These are phyloP conservation scores for Eumerus sabulonum DNA, from an alignment of 2,888 invertebrate species.

Conservation along the genomic window DNA sequence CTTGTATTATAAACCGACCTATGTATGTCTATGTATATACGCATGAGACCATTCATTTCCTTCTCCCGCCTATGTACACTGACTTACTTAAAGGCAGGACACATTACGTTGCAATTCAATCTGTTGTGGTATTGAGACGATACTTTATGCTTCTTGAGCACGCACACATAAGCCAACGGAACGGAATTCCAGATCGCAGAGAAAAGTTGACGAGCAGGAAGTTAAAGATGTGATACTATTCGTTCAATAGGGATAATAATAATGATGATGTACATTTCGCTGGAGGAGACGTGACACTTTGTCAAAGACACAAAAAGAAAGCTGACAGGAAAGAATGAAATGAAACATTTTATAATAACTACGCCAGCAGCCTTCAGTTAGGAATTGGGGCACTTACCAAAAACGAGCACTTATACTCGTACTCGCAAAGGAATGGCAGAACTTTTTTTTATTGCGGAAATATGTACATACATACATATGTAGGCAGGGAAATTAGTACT, in stretches of 20 bases:
- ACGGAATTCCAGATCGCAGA: no score
- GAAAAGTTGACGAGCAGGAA: conserved; percentile 41
- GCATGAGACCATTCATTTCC: not conserved
- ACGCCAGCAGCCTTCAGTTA: conserved; percentile 32
- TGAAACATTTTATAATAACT: conserved; percentile 52
- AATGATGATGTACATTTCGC: conserved; percentile 39
- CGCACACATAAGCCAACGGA: conserved; percentile 50
- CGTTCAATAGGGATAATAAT: conserved; percentile 46
- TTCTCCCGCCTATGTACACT: conserved; percentile 23
- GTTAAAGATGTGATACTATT: conserved; percentile 53
- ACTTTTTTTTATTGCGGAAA: conserved; percentile 17
- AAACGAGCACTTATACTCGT: not conserved
- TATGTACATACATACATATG: conserved; percentile 33
- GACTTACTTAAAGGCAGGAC: conserved; percentile 52
- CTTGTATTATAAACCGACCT: conserved; percentile 35
- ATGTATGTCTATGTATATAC: not conserved
- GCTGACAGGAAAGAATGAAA: not conserved
- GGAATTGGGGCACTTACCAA: conserved; percentile 6
- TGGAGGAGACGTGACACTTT: conserved; percentile 61
- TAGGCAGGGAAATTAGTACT: conserved; percentile 33
- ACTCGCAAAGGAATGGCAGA: conserved; percentile 21
- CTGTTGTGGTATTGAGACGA: conserved; percentile 56
- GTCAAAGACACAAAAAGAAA: conserved; percentile 52
- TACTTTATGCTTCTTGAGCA: conserved; percentile 41
- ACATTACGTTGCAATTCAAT: conserved; percentile 64